phyloP scores from a whole-genome alignment of 1,140 invertebrate species.

The Acyrthosiphon pisum region DNA sequence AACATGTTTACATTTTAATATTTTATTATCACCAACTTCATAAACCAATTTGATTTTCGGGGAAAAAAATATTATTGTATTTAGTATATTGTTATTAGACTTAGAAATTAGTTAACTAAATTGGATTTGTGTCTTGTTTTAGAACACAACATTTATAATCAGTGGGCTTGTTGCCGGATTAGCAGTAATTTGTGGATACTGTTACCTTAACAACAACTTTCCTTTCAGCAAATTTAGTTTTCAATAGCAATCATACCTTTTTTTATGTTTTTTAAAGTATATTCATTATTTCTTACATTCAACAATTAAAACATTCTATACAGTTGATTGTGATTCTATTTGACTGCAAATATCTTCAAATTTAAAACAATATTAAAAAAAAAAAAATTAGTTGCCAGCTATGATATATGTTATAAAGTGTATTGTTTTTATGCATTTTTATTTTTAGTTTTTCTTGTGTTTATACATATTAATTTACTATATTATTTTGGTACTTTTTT shows the following conservation, averaged over 20 bases:
- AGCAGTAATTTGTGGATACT: slow-evolving; percentile 46
- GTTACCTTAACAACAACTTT: slow-evolving; percentile 29
- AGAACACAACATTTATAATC: slow-evolving; percentile 37
- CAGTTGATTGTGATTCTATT: neutral
- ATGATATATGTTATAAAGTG: neutral
- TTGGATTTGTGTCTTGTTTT: slow-evolving; percentile 12
- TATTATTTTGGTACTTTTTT: slow-evolving; percentile 9
- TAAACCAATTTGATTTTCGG: neutral
- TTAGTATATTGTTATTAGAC: neutral
- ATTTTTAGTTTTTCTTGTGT: neutral
- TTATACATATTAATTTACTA: neutral
- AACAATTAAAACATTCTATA: neutral
- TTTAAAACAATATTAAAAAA: neutral
- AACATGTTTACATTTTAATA: neutral
- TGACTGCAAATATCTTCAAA: neutral
- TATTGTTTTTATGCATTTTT: neutral
- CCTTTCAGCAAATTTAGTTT: slow-evolving; percentile 28
- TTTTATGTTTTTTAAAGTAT: neutral
- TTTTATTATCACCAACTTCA: neutral
- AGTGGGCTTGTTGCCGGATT: slow-evolving; percentile 49
- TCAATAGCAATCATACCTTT: neutral
- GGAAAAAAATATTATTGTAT: neutral
- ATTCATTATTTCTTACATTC: neutral
- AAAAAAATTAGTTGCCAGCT: neutral
- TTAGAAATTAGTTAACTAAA: neutral